Evolutionary conservation across 2,113 vertebrate genomes (phyloP).

Genomic region (Abramis brama): DNA sequence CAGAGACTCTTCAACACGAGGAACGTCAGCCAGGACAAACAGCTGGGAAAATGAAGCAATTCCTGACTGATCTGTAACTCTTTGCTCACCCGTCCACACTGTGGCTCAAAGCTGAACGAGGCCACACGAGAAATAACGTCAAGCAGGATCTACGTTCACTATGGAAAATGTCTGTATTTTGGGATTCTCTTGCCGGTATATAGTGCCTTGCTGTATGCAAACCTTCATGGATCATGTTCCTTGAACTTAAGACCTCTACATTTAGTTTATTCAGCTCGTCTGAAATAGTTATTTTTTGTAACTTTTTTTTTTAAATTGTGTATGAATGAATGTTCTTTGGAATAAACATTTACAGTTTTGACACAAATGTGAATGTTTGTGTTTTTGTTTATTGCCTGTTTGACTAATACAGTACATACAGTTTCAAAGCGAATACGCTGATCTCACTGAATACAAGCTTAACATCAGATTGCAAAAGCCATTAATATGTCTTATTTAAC

Average conservation of each 20-base stretch:
- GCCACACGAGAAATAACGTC: background rate
- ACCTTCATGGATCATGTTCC: slow-evolving; percentile 10
- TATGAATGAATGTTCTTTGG: slow-evolving; percentile 45
- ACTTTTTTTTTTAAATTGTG: background rate
- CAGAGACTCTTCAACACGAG: background rate
- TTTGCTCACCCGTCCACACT: background rate
- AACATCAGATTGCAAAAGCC: background rate
- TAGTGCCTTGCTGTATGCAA: background rate
- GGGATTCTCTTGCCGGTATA: background rate
- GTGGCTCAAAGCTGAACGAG: background rate
- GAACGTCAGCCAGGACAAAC: background rate
- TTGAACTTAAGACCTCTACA: background rate
- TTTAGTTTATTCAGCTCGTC: slow-evolving; percentile 6
- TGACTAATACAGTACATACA: too few relatives aligned
- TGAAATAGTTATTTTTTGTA: slow-evolving; percentile 54
- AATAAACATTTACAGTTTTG: slow-evolving; percentile 52
- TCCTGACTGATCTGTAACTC: background rate
- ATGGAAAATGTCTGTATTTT: background rate
- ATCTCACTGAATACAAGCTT: too few relatives aligned
- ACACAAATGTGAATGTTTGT: slow-evolving; percentile 9
- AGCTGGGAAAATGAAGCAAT: slow-evolving; percentile 16
- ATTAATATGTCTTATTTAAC: background rate
- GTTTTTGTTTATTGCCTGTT: background rate
- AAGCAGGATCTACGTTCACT: background rate
- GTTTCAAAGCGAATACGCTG: too few relatives aligned